These are phyloP conservation scores for Chiropotes sagulatus DNA, from an alignment of 2,797 vertebrate species.

Conservation along the genomic window DNA sequence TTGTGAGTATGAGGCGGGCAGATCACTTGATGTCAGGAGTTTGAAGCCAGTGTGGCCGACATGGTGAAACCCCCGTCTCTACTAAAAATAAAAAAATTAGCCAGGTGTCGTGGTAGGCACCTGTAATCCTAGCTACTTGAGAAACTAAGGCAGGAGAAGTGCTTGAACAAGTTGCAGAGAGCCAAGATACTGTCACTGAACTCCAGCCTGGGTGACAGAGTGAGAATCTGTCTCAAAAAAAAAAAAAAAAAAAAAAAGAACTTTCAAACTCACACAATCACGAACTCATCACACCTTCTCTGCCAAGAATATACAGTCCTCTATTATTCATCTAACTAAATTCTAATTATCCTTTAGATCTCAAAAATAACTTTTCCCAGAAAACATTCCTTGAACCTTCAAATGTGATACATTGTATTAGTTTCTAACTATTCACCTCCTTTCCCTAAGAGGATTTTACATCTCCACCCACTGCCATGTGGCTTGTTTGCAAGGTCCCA, in stretches of 20 bases:
- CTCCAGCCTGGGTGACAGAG: background rate
- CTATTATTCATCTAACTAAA: conserved; percentile 19
- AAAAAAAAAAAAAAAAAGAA: background rate
- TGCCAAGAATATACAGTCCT: background rate
- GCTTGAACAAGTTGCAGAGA: background rate
- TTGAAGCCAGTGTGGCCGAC: background rate
- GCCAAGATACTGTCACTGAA: background rate
- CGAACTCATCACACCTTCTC: background rate
- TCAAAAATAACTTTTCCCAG: conserved; percentile 8
- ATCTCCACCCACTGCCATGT: background rate
- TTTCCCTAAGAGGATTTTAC: background rate
- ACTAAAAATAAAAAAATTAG: background rate
- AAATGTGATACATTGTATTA: background rate
- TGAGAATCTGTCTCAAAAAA: background rate
- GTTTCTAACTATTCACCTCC: background rate
- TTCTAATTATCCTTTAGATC: background rate
- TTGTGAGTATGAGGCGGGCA: too few relatives aligned
- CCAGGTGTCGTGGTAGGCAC: rapidly evolving
- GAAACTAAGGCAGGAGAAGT: background rate
- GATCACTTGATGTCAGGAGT: background rate
- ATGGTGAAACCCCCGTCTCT: background rate
- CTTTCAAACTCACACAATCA: background rate
- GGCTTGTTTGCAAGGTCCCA: background rate
- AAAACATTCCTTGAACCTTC: background rate
- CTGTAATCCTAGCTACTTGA: background rate